Conservation (phyloP, 2,113 vertebrate species). For the Cyprinodon variegatus region DNA sequence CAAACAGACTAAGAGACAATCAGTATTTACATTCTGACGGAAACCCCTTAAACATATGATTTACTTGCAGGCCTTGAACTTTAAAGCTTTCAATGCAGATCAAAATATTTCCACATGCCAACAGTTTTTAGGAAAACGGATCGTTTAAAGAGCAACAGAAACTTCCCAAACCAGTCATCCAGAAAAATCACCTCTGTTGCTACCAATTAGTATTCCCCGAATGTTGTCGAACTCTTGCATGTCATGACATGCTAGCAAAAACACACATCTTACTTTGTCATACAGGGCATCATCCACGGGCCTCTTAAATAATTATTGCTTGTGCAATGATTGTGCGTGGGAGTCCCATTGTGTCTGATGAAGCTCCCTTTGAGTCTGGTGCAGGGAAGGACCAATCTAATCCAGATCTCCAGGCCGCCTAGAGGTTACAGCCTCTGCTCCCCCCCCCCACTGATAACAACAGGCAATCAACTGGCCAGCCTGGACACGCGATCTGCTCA, state of each 20-base stretch:
- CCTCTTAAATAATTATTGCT: constrained; percentile 41
- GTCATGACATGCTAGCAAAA: constrained; percentile 5
- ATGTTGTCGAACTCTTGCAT: constrained; percentile 6
- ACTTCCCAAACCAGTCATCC: constrained; percentile 6
- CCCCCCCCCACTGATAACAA: constrained; percentile 71
- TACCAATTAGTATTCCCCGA: not conserved
- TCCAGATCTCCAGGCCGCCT: constrained; percentile 63
- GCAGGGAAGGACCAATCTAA: constrained; percentile 51
- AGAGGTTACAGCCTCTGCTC: constrained; percentile 60
- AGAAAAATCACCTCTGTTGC: constrained; percentile 9
- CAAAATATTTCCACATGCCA: not conserved
- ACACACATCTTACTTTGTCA: constrained; percentile 7
- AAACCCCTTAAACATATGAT: not conserved
- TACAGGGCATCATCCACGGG: constrained; percentile 36
- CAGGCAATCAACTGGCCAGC: constrained; percentile 73
- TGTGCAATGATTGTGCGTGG: constrained; percentile 1
- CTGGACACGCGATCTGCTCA: constrained; percentile 60
- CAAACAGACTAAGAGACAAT: not conserved
- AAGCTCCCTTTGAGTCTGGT: constrained; percentile 49
- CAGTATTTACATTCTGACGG: not conserved
- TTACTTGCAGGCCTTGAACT: not conserved
- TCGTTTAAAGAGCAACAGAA: constrained; percentile 6
- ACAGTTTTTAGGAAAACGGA: not conserved
- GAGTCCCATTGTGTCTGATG: constrained; percentile 42
- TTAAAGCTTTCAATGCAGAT: not conserved